Conservation (phyloP, 2,888 invertebrate species). For the Conchocele bisecta region DNA sequence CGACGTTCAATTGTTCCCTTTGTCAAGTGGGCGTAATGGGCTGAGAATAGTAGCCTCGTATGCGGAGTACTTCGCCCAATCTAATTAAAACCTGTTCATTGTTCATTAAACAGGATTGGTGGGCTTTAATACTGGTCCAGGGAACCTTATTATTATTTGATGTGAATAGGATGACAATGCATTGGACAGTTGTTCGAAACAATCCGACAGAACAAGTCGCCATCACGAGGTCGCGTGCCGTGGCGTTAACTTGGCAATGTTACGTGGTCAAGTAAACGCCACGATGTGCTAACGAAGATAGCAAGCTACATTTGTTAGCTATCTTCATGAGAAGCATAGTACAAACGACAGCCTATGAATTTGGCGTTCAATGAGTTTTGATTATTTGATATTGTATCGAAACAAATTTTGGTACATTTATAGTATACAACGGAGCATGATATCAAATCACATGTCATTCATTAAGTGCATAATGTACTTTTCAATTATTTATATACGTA, state of each 20-base stretch:
- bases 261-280: no score
- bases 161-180: slow-evolving; percentile 54
- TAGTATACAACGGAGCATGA: no score
- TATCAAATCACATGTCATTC: no score
- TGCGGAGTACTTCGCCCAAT: slow-evolving; percentile 55
- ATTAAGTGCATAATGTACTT: no score
- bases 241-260: slow-evolving; percentile 60
- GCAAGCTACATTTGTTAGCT: no score
- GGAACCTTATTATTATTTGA: slow-evolving; percentile 63
- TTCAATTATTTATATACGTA: no score
- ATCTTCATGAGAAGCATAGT: no score
- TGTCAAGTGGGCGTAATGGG: slow-evolving; percentile 59
- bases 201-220: slow-evolving; percentile 46
- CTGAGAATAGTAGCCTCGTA: slow-evolving; percentile 58
- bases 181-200: slow-evolving; percentile 52
- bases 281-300: no score
- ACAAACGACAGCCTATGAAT: no score
- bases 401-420: no score
- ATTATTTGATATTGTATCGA: no score
- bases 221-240: slow-evolving; percentile 59
- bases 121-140: slow-evolving; percentile 56
- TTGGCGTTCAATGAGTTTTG: no score
- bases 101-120: slow-evolving; percentile 57
- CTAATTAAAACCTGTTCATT: slow-evolving; percentile 65
- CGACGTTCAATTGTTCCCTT: slow-evolving; percentile 41